Evolutionary conservation across 2,113 vertebrate species (phyloP), one percentile per base, ranked within the genome.

Genomic region (Zosterops pallidus): DNA sequence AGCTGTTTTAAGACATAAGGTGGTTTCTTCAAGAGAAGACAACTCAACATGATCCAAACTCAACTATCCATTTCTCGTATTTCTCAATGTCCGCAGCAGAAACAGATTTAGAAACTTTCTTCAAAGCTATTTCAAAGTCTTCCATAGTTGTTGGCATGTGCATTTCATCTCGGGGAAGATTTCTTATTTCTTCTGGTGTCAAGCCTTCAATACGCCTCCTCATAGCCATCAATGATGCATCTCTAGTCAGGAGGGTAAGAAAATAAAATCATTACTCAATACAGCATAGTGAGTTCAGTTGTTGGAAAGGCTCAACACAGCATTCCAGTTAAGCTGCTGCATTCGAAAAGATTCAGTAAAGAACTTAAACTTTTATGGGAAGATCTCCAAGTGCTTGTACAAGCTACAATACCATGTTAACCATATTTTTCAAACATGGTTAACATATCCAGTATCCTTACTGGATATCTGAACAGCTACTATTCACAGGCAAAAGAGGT

Each of bases 111-210:
- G 99, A 99, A 80, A 99, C 99, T 94, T 99, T 99, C 95, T 97
- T 99, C 94, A 99, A 98, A 67, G 99, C 98, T 9, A 98, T 98
- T 98, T 99, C 98, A 93, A 99, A 99, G 96, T 99, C 99, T 88
- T 99, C 99, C 99, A 99, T 99, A 74, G 99, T 99, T 59, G 99
- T 99, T 49, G 99, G 99, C 99, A 99, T 99, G 96, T 99, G 99
- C 99, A 99, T 99, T 97, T 99, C 99, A 42, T 99, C 99, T 95
- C 98, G 97, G 55, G 99, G 99, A 72, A 99, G 98, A 97, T 99
- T 99, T 52, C 99, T 97, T 92, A 99, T 99, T 98, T 99, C 99
- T 93, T 99, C 99, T 12, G 99, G 99, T 2, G 98, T 99, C 95
- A 99, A 95, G 62, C 99, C 99, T 97, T 99, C 99, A 53, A 99